Conservation (phyloP, 2,113 vertebrate species). For the Clinocottus analis region DNA sequence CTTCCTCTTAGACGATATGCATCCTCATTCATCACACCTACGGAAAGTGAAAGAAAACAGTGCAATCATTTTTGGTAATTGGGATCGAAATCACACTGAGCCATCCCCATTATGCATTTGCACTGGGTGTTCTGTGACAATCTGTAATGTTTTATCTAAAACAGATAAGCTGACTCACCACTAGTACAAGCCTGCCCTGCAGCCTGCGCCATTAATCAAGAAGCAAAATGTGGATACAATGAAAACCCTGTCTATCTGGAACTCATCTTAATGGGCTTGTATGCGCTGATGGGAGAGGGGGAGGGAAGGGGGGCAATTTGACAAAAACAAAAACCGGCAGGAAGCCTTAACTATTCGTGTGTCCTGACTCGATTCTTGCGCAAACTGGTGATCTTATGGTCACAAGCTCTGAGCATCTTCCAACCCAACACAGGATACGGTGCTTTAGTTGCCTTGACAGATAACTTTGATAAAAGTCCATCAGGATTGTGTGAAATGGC, state of each 20-base stretch:
- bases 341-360: not conserved
- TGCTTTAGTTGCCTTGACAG: not conserved
- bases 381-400: not conserved
- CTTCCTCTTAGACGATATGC: not conserved
- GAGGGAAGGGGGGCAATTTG: not conserved
- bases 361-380: not conserved
- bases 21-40: not conserved
- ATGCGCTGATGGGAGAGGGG: slow-evolving; percentile 22
- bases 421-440: not conserved
- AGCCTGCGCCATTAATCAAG: slow-evolving; percentile 54
- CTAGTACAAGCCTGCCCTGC: slow-evolving; percentile 17
- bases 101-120: not conserved
- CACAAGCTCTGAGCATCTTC: not conserved
- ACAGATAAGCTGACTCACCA: slow-evolving; percentile 44
- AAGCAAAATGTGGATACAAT: slow-evolving; percentile 57
- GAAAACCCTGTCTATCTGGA: slow-evolving; percentile 41
- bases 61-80: not conserved
- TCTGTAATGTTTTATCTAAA: slow-evolving; percentile 47
- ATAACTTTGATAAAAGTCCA: not conserved
- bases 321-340: not conserved
- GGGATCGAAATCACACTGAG: slow-evolving; percentile 19
- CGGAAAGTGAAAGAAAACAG: not conserved
- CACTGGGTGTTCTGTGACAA: slow-evolving; percentile 25
- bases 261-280: slow-evolving; percentile 54
- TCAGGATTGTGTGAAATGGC: not conserved